Base-by-base conservation (phyloP, 2,797 vertebrate species). In the Manis pentadactyla region DNA sequence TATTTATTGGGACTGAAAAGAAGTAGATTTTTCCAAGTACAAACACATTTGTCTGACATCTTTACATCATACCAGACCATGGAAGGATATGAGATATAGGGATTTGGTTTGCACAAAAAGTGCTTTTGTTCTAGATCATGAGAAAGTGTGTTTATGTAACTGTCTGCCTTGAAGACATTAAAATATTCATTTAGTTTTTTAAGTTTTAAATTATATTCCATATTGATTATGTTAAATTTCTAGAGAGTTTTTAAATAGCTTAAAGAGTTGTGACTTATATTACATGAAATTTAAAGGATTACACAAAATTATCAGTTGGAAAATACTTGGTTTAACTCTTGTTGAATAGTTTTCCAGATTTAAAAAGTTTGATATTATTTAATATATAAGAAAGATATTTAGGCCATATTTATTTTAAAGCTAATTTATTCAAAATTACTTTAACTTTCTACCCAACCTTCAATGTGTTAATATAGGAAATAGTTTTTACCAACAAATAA, bases 231-330 rank as follows among this genome's bases (percentile, higher is more conserved):
- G 6, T 39, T 77, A 94, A 69, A 81, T 85, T 73, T 95, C 37
- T 89, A 63, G 53, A 86, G 29, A 91, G 29, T 75, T 94, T 94
- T 79, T 64, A 85, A 49, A 51, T 51, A 79, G 14, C 55, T 90
- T 89, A 73, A 81, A 68, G 21, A 21, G 27, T 3, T 86, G 55
- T 81, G 17, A 39, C 6, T 34, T 75, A 53, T 31, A 51, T 59
- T 85, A 74, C 27, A 82, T 31, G 10, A 78, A 46, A 73, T 90
- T 10, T 25, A 92, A 90, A 82, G n/a, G 2, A 66, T 34, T 71
- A 34, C 29, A 46, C 7, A 63, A 92, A 81, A 83, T 53, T 53
- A 4, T 31, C 39, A 66, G 34, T 73, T 66, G 25, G 46, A 93
- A 74, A 83, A 79, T 63, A 34, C 25, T 59, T 59, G 74, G 1